Evolutionary conservation across 2,113 vertebrate species (phyloP).

Genomic region (Tenebrosternarchus preto): DNA sequence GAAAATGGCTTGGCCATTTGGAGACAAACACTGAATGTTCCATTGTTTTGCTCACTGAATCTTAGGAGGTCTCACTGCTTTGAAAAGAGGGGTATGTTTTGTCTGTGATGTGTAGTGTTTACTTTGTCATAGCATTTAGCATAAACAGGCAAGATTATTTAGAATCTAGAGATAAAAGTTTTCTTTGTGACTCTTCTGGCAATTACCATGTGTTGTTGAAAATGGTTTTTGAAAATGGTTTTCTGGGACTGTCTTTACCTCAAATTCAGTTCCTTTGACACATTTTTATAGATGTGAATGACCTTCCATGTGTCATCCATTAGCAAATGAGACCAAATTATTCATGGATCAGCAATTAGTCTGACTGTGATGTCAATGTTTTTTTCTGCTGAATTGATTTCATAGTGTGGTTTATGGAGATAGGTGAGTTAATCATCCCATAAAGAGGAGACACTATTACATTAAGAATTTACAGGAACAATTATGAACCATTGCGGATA

Average conservation of each 20-base stretch:
- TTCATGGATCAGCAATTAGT: conserved; percentile 54
- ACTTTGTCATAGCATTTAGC: too few species aligned
- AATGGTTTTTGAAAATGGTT: conserved; percentile 11
- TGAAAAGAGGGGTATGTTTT: not conserved
- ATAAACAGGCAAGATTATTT: too few species aligned
- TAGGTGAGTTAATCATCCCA: too few species aligned
- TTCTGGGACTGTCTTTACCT: conserved; percentile 24
- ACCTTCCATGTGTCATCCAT: conserved; percentile 41
- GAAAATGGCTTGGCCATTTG: too few species aligned
- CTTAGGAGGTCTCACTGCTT: not conserved
- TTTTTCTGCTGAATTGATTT: conserved; percentile 1
- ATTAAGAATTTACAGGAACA: too few species aligned
- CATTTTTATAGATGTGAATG: conserved; percentile 15
- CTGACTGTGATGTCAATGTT: conserved; percentile 34
- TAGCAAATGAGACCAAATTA: conserved; percentile 54
- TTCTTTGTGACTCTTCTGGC: too few species aligned
- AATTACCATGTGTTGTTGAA: too few species aligned
- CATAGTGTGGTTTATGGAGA: not conserved
- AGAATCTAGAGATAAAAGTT: too few species aligned
- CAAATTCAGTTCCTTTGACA: conserved; percentile 7
- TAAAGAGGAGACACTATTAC: too few species aligned
- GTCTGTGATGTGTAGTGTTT: too few species aligned
- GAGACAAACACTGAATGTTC: not conserved
- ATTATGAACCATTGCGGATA: too few species aligned
- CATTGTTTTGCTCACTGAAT: not conserved